Percentiles rank a stretch among this genome's conserved stretches.
Conservation (phyloP, 2,797 vertebrate genomes). For the Picus viridis region DNA sequence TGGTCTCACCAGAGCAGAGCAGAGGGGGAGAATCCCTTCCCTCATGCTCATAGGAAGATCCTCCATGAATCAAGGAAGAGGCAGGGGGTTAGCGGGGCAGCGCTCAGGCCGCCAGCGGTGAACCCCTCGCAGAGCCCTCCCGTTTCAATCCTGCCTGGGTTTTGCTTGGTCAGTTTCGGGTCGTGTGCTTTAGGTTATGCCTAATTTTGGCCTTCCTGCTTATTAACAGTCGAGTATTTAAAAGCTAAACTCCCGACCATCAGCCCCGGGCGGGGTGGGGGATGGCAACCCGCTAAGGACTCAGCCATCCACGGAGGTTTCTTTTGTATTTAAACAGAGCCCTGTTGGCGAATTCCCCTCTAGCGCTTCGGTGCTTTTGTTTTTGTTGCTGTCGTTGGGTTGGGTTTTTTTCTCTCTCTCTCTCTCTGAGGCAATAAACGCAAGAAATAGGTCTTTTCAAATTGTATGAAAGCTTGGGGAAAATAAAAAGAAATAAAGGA, state of each 20-base stretch:
- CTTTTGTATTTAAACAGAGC: slow-evolving; percentile 57
- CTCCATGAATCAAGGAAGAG: background rate
- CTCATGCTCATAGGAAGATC: background rate
- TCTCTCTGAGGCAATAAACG: slow-evolving; percentile 73
- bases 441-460: slow-evolving; percentile 84
- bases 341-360: slow-evolving; percentile 48
- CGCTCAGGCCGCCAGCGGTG: background rate
- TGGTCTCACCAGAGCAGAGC: too few species aligned
- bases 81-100: background rate
- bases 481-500: too few species aligned
- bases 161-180: too few species aligned
- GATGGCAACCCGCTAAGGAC: slow-evolving; percentile 37
- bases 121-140: background rate
- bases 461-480: slow-evolving; percentile 82
- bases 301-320: slow-evolving; percentile 1
- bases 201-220: slow-evolving; percentile 50
- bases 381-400: too few species aligned
- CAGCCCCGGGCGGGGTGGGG: background rate
- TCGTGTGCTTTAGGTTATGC: background rate
- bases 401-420: too few species aligned
- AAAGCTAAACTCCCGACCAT: slow-evolving; percentile 28
- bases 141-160: background rate
- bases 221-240: slow-evolving; percentile 59
- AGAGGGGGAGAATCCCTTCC: too few species aligned
- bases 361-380: slow-evolving; percentile 42